Conservation (phyloP, 2,797 vertebrate species). For the Rhinogobio ventralis region DNA sequence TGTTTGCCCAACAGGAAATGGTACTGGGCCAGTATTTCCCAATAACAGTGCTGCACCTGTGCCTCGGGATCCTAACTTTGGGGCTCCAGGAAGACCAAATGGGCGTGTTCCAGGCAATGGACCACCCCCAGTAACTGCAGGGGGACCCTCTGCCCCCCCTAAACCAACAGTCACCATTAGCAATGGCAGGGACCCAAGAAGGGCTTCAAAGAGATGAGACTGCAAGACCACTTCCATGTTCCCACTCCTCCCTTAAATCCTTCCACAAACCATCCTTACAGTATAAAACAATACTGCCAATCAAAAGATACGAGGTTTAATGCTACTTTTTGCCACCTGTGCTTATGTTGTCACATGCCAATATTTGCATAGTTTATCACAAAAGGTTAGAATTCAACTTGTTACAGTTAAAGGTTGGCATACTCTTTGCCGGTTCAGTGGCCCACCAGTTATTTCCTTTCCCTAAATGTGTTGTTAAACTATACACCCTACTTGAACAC, state of each 20-base stretch:
- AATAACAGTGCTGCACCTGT: constrained; percentile 73
- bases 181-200: constrained; percentile 96
- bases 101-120: constrained; percentile 85
- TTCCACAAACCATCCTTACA: constrained; percentile 25
- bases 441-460: constrained; percentile 15
- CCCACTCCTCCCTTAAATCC: constrained; percentile 8
- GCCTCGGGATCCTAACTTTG: constrained; percentile 73
- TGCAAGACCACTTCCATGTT: constrained; percentile 32
- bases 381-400: constrained; percentile 3
- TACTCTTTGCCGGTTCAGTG: not conserved
- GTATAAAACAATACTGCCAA: constrained; percentile 54
- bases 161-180: constrained; percentile 87
- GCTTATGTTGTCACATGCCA: constrained; percentile 34
- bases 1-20: constrained; percentile 83
- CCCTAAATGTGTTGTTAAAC: constrained; percentile 68
- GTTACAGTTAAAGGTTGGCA: not conserved
- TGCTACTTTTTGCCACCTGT: not conserved
- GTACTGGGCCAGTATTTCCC: constrained; percentile 81
- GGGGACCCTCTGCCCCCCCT: constrained; percentile 70
- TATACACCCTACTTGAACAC: constrained; percentile 94
- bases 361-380: constrained; percentile 16
- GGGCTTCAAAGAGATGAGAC: constrained; percentile 95
- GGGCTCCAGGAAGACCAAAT: constrained; percentile 83
- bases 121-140: constrained; percentile 62
- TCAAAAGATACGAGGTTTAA: constrained; percentile 44